Evolutionary conservation across 2,888 invertebrate species (phyloP), one percentile per base, ranked within the genome.

Genomic region (Tridacna crocea): DNA sequence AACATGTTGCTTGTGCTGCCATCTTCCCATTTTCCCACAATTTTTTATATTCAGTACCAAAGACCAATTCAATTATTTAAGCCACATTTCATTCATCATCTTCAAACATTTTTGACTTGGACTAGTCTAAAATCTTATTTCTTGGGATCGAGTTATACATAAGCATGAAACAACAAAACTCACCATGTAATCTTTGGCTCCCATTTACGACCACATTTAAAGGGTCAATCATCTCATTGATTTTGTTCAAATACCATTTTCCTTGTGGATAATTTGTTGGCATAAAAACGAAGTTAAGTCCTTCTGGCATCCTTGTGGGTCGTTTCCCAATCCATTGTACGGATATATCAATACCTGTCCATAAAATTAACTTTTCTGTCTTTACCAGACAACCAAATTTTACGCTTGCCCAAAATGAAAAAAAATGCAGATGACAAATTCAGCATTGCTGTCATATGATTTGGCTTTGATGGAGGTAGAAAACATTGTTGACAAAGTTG

Each of bases 131-230:
- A 36, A 36, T 36, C 8, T 8, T 8, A 36, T 4, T 36, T 2
- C 8, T 36, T 8, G 2, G 36, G 2, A 36, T 4, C 2, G 8
- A 36, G 36, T 36, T 36, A 8, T 4, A 36, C 36, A 36, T 8
- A 36, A 36, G 36, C 36, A 36, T 36, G 36, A 8, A 36, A 36
- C 36, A 36, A 36, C 36, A 36, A 36, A 36, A 36, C 74, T 61
- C 36, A 92, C 92, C 92, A 84, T 92, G 92, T 19, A 88, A 90
- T 81, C 90, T 88, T 76, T 92, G 92, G 75, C 92, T 92, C n/a
- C 93, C 93, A 88, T 92, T 92, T 12, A 80, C 80, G 15, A 91
- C 83, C 11, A 92, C 92, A 82, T 92, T 88, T 0, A 89, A 78
- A 19, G 92, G 92, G 79, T 92, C 92, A 36, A 93, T 82, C 65